A percentile compares a stretch with the other conserved stretches of the same genome.
Conservation (phyloP, 2,113 vertebrate genomes). For the Lepisosteus oculatus region DNA sequence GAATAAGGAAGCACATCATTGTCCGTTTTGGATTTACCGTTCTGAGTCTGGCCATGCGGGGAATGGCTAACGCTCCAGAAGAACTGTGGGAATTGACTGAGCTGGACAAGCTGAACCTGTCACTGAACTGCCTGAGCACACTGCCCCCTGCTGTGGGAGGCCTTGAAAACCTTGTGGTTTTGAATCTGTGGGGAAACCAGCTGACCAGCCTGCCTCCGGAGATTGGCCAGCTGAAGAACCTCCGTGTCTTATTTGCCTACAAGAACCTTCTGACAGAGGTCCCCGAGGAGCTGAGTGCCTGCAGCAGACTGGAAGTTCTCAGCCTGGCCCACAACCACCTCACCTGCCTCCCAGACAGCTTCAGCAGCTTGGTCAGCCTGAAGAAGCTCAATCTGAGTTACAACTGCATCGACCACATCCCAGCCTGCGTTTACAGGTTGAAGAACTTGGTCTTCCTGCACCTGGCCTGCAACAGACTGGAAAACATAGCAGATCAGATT, state of each 20-base stretch:
- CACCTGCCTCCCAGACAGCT: conserved; percentile 71
- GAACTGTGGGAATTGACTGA: conserved; percentile 86
- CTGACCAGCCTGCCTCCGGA: conserved; percentile 81
- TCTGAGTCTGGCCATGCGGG: conserved; percentile 80
- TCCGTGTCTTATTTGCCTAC: conserved; percentile 83
- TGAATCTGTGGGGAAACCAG: conserved; percentile 83
- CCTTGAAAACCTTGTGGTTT: conserved; percentile 80
- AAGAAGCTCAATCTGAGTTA: conserved; percentile 90
- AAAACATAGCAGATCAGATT: conserved; percentile 85
- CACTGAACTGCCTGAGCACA: conserved; percentile 72
- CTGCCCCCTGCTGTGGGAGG: conserved; percentile 73
- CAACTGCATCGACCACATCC: conserved; percentile 82
- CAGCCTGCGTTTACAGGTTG: conserved; percentile 80
- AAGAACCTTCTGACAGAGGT: conserved; percentile 83
- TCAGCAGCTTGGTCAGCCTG: conserved; percentile 68
- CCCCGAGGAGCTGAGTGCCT: conserved; percentile 81
- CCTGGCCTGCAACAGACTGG: conserved; percentile 83
- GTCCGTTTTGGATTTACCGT: conserved; percentile 71
- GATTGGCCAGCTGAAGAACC: conserved; percentile 77
- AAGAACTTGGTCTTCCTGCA: conserved; percentile 85
- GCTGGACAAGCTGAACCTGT: conserved; percentile 90
- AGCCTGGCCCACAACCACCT: conserved; percentile 88
- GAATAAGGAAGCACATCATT: conserved; percentile 52
- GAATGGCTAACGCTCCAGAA: conserved; percentile 71
- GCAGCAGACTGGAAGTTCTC: conserved; percentile 80